These are phyloP conservation scores for Cheracebus regulus DNA, from an alignment of 2,797 vertebrate species.

Conservation along the genomic window DNA sequence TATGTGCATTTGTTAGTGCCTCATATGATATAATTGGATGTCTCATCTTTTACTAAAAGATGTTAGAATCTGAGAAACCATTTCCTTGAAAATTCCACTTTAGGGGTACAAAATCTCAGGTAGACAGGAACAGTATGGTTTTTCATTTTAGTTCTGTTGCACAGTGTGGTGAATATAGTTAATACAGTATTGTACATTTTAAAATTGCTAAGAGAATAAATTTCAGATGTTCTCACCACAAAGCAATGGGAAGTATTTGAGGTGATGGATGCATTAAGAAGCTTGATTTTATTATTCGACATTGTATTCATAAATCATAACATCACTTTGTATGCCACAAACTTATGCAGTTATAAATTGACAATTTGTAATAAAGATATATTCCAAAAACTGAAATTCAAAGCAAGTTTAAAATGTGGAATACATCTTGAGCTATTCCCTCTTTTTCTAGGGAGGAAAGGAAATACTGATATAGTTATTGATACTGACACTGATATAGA, in stretches of 20 bases:
- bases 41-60: slow-evolving; percentile 58
- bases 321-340: neutral
- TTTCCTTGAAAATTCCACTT: slow-evolving; percentile 46
- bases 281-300: neutral
- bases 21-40: slow-evolving; percentile 10
- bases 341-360: neutral
- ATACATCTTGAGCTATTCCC: neutral
- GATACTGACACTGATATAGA: neutral
- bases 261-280: neutral
- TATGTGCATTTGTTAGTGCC: slow-evolving; percentile 56
- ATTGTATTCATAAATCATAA: neutral
- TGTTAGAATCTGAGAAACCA: slow-evolving; percentile 37
- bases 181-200: neutral
- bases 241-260: neutral
- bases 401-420: neutral
- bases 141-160: neutral
- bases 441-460: neutral
- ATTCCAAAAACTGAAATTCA: slow-evolving; percentile 38
- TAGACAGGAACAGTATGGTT: neutral
- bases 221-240: neutral
- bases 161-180: neutral
- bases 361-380: neutral
- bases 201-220: neutral
- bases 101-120: neutral
- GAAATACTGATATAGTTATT: neutral